Conservation (phyloP, 2,888 invertebrate genomes). For the Apodemia hepburni region DNA sequence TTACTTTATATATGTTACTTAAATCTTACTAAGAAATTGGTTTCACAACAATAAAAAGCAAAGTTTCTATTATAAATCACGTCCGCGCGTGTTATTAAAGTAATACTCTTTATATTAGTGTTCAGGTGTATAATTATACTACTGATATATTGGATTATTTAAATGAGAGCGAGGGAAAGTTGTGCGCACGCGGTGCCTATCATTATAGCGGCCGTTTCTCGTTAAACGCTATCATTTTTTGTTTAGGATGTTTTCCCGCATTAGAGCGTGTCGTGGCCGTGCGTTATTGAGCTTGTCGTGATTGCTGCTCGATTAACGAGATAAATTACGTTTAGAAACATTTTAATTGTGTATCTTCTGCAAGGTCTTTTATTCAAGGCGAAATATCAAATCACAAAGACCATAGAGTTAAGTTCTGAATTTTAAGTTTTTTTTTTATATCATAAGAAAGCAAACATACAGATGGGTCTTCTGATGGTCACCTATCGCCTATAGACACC, state of each 20-base stretch:
- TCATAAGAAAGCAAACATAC: too few species aligned
- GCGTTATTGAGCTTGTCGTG: neutral
- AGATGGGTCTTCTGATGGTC: too few species aligned
- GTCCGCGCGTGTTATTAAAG: slow-evolving; percentile 13
- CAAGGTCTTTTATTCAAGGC: too few species aligned
- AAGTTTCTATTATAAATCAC: neutral
- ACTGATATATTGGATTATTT: slow-evolving; percentile 15
- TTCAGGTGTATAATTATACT: slow-evolving; percentile 15
- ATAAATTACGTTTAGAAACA: neutral
- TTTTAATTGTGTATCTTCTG: too few species aligned
- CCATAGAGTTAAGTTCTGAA: too few species aligned
- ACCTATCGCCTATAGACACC: too few species aligned
- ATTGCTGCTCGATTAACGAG: neutral
- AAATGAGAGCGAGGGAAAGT: slow-evolving; percentile 46
- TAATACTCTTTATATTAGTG: neutral
- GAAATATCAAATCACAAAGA: too few species aligned
- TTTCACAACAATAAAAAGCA: slow-evolving; percentile 3
- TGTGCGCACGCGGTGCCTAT: slow-evolving; percentile 26
- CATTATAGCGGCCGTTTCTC: slow-evolving; percentile 16
- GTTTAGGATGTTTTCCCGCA: slow-evolving; percentile 19
- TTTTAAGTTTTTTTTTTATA: too few species aligned
- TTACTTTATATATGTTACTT: neutral
- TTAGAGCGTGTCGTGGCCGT: slow-evolving; percentile 15
- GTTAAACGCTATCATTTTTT: slow-evolving; percentile 26
- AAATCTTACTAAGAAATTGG: neutral